Percentiles rank a stretch among this genome's conserved stretches.
Conservation (phyloP, 2,888 invertebrate species). For the Trissonchulus latispiculum region DNA sequence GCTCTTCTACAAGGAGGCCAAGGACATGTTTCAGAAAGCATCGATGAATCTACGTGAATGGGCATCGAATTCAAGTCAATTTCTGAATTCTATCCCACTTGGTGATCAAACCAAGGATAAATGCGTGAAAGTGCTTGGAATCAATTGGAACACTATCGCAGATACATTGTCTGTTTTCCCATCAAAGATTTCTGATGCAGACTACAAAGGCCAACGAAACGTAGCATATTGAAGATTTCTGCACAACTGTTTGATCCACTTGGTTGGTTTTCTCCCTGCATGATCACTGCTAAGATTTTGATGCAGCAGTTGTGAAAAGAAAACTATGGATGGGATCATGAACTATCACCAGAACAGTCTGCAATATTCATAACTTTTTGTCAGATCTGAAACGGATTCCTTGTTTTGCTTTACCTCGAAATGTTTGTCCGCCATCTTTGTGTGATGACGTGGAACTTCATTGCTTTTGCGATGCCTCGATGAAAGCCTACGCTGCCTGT, state of each 20-base stretch:
- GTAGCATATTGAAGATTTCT: constrained; percentile 26
- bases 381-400: too few species aligned
- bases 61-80: not conserved
- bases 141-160: constrained; percentile 4
- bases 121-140: constrained; percentile 5
- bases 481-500: too few species aligned
- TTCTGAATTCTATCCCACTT: not conserved
- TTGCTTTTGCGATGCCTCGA: too few species aligned
- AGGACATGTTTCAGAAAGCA: constrained; percentile 22
- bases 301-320: constrained; percentile 33
- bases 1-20: constrained; percentile 17
- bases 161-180: not conserved
- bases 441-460: too few species aligned
- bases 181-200: not conserved
- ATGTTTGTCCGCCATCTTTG: too few species aligned
- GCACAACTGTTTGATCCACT: constrained; percentile 29
- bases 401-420: too few species aligned
- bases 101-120: not conserved
- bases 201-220: constrained; percentile 22
- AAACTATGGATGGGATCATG: too few species aligned
- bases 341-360: too few species aligned
- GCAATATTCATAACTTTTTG: too few species aligned
- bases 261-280: constrained; percentile 26
- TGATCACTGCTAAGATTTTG: constrained; percentile 28
- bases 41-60: constrained; percentile 22